Evolutionary conservation across 2,113 vertebrate species (phyloP), one percentile per base, ranked within the genome.

Genomic region (Gasterosteus nipponicus): DNA sequence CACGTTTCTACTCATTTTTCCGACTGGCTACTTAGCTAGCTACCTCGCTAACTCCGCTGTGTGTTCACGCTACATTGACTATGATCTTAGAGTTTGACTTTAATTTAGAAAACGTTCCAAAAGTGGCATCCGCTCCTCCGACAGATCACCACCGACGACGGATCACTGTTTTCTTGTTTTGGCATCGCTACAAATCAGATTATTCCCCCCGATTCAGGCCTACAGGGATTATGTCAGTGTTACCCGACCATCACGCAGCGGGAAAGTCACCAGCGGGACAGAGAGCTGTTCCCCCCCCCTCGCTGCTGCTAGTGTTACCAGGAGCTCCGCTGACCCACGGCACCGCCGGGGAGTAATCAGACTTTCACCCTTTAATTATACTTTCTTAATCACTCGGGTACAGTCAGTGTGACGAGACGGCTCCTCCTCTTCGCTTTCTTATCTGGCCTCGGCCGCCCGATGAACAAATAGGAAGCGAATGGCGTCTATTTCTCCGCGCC

Each of bases 351-450:
- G 74, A 85, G 66, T 75, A 86, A 89, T 83, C 89, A 86, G 39
- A 73, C 73, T 83, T 26, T 26, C 22, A 26, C 22, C 22, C 22
- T 26, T 90, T 91, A 93, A 94, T 93, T 91, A 92, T 59, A 70
- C 70, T 22, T 87, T 78, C 83, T 91, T 92, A 94, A 91, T 93
- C 86, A 92, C 88, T 87, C 80, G 77, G 87, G 87, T 85, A 90
- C 84, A 84, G 78, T 92, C 75, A 59, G 67, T 86, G 73, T 59
- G 81, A 85, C 82, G 74, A 68, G 54, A 53, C 59, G 4, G 62
- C 77, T 80, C 79, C 83, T 86, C 60, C 10, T 56, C 80, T 83
- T 75, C 84, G 85, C 80, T 58, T 89, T 54, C 75, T 83, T 69
- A 73, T 86, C 57, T 49, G 69, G 42, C 57, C 73, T 46, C 19